These are phyloP conservation scores for Caenorhabditis angaria DNA, from an alignment of 2,888 invertebrate species.

Conservation along the genomic window DNA sequence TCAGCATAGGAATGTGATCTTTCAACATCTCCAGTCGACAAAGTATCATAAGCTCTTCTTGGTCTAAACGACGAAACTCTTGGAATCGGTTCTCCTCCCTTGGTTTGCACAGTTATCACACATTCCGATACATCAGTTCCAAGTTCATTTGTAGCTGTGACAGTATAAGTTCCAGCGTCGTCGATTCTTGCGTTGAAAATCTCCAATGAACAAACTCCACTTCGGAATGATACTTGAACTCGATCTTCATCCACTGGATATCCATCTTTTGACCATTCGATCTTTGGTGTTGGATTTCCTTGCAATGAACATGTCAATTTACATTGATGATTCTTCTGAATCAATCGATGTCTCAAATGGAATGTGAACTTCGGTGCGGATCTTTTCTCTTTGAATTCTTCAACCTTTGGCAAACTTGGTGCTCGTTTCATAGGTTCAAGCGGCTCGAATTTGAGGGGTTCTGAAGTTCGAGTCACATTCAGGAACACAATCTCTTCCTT, in stretches of 20 bases:
- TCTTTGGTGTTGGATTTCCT: slow-evolving; percentile 89
- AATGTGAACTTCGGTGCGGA: slow-evolving; percentile 96
- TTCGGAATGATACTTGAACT: slow-evolving; percentile 79
- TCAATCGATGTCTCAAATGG: slow-evolving; percentile 95
- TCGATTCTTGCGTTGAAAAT: slow-evolving; percentile 91
- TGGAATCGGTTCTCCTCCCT: slow-evolving; percentile 60
- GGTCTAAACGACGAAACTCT: slow-evolving; percentile 45
- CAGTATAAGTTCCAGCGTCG: slow-evolving; percentile 95
- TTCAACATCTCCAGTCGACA: slow-evolving; percentile 40
- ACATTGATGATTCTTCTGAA: slow-evolving; percentile 91
- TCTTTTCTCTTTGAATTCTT: slow-evolving; percentile 89
- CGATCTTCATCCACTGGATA: slow-evolving; percentile 84
- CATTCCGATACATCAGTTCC: slow-evolving; percentile 94
- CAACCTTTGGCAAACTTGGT: slow-evolving; percentile 55
- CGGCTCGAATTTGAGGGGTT: slow-evolving; percentile 52
- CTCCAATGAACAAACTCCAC: slow-evolving; percentile 96
- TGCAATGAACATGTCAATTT: slow-evolving; percentile 95
- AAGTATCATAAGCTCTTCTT: slow-evolving; percentile 41
- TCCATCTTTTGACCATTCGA: slow-evolving; percentile 82
- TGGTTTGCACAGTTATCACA: slow-evolving; percentile 91
- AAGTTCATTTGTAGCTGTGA: slow-evolving; percentile 90
- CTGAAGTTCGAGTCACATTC: slow-evolving; percentile 79
- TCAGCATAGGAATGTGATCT: slow-evolving; percentile 51
- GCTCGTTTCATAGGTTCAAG: slow-evolving; percentile 60
- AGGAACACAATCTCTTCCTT: slow-evolving; percentile 95